Evolutionary conservation across 2,888 invertebrate species (phyloP).

Genomic region (Halictus quadricinctus): DNA sequence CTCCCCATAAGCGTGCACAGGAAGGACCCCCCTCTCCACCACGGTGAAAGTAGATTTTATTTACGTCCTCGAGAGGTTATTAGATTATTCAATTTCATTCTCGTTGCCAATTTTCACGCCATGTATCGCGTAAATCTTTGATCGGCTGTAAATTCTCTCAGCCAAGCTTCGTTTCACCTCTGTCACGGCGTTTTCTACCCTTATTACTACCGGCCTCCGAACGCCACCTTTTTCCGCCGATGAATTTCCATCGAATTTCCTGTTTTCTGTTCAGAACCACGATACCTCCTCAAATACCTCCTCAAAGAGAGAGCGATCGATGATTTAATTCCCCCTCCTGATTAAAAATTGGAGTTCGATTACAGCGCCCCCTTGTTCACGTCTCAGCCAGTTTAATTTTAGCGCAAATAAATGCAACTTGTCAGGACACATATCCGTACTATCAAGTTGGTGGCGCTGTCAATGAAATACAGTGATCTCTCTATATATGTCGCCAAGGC

Average conservation of each 20-base stretch:
- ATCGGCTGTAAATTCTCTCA: not conserved
- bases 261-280: not conserved
- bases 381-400: no score
- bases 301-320: no score
- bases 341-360: not conserved
- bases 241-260: constrained; percentile 1
- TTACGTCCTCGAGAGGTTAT: constrained; percentile 34
- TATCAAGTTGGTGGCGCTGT: no score
- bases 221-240: not conserved
- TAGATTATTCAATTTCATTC: constrained; percentile 40
- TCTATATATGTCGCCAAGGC: no score
- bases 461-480: no score
- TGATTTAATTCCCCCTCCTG: not conserved
- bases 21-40: not conserved
- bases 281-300: not conserved
- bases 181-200: not conserved
- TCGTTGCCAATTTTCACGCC: not conserved
- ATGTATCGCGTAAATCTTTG: constrained; percentile 3
- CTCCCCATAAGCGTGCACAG: constrained; percentile 13
- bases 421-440: no score
- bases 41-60: constrained; percentile 7
- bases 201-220: not conserved
- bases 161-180: not conserved
- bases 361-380: no score
- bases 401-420: no score